Percentiles rank a stretch among this genome's conserved stretches.
phyloP scores from a whole-genome alignment of 1,140 invertebrate genomes.

The Condylostylus longicornis region DNA sequence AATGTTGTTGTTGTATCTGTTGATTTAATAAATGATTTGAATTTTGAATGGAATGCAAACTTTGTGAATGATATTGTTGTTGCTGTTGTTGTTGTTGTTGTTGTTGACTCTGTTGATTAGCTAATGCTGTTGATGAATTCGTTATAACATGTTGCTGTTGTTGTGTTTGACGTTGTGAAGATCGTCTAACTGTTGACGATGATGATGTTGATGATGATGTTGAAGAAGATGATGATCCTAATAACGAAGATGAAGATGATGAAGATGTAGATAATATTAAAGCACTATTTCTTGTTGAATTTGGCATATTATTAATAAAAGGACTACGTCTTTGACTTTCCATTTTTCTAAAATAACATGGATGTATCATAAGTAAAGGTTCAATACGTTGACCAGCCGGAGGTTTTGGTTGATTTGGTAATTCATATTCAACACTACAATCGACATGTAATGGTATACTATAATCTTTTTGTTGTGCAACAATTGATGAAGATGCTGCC shows the following conservation, averaged over 20 bases:
- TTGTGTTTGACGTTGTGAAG: constrained; percentile 12
- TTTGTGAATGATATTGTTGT: constrained; percentile 8
- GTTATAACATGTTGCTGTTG: constrained; percentile 19
- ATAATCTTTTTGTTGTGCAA: constrained; percentile 46
- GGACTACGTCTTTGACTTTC: constrained; percentile 58
- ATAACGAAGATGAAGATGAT: constrained; percentile 2
- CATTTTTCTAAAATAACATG: constrained; percentile 67
- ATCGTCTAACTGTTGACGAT: constrained; percentile 14
- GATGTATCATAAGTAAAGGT: constrained; percentile 68
- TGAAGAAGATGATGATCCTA: constrained; percentile 3
- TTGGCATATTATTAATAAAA: constrained; percentile 56
- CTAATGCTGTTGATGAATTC: constrained; percentile 22
- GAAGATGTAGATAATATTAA: constrained; percentile 8
- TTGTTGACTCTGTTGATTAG: constrained; percentile 13
- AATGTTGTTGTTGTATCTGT: constrained; percentile 21
- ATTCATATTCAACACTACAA: constrained; percentile 71
- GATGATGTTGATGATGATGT: not conserved
- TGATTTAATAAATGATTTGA: constrained; percentile 9
- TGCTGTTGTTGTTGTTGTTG: constrained; percentile 19
- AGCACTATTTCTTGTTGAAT: constrained; percentile 22
- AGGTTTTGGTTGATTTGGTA: constrained; percentile 65
- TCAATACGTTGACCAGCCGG: constrained; percentile 57
- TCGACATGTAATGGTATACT: constrained; percentile 64
- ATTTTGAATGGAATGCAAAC: constrained; percentile 1
- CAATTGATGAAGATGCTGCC: constrained; percentile 5